A percentile compares a stretch with the other conserved stretches of the same genome.
Conservation (phyloP, 2,797 vertebrate species). For the Microtus californicus region DNA sequence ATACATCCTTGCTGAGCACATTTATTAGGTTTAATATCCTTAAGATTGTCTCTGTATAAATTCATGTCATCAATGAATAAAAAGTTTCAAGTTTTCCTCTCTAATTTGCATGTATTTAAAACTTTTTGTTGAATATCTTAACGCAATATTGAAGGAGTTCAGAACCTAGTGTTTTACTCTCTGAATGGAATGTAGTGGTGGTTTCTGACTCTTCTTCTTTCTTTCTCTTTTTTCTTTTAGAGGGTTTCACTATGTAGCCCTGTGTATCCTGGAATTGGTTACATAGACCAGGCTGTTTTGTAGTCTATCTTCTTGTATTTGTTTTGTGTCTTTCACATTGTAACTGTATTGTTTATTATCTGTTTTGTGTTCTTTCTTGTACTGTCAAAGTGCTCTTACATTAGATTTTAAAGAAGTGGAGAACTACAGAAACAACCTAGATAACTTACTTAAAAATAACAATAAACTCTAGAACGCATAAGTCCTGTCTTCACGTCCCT, state of each 20-base stretch:
- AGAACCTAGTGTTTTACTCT: neutral
- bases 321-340: neutral
- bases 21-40: neutral
- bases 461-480: neutral
- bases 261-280: neutral
- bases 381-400: neutral
- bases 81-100: constrained; percentile 21
- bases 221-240: neutral
- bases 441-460: constrained; percentile 4
- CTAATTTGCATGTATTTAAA: constrained; percentile 9
- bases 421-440: neutral
- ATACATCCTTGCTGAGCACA: neutral
- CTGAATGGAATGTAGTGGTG: neutral
- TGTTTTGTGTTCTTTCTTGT: neutral
- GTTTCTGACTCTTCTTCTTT: neutral
- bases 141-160: neutral
- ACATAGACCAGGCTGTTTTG: neutral
- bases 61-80: neutral
- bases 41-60: neutral
- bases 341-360: neutral
- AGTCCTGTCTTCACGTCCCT: neutral
- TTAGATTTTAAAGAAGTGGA: neutral
- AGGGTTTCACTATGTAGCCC: neutral
- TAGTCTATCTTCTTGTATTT: neutral
- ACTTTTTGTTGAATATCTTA: constrained; percentile 6